Evolutionary conservation across 2,888 invertebrate species (phyloP).

Genomic region (Xanthostigma xanthostigma): DNA sequence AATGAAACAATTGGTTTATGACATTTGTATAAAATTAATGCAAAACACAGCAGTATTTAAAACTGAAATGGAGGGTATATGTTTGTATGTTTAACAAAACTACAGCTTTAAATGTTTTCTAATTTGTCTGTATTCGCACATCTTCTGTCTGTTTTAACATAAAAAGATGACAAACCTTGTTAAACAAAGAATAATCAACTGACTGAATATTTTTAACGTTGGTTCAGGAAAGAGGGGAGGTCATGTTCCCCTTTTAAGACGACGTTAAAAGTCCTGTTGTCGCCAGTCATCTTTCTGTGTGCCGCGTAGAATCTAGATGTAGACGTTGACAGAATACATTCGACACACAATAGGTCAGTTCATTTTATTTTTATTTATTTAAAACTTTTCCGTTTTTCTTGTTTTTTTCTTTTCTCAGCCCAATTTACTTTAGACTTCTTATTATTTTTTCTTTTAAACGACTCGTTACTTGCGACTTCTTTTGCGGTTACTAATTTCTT

Average conservation of each 20-base stretch:
- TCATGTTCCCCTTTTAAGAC: constrained; percentile 60
- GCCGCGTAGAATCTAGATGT: constrained; percentile 33
- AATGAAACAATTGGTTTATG: no score
- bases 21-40: no score
- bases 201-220: neutral
- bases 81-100: no score
- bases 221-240: constrained; percentile 39
- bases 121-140: neutral
- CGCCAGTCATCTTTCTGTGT: constrained; percentile 64
- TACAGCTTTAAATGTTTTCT: neutral
- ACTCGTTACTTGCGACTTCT: neutral
- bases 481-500: neutral
- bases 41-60: no score
- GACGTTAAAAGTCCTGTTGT: constrained; percentile 58
- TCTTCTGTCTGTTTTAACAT: neutral
- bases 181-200: no score
- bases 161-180: no score
- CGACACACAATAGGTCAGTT: constrained; percentile 26
- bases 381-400: neutral
- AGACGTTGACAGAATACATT: no score
- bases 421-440: no score
- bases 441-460: neutral
- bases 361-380: constrained; percentile 3
- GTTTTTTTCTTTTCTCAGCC: neutral
- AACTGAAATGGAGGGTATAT: no score